These are phyloP conservation scores for Dioctria linearis DNA, from an alignment of 2,888 invertebrate species.

Conservation along the genomic window DNA sequence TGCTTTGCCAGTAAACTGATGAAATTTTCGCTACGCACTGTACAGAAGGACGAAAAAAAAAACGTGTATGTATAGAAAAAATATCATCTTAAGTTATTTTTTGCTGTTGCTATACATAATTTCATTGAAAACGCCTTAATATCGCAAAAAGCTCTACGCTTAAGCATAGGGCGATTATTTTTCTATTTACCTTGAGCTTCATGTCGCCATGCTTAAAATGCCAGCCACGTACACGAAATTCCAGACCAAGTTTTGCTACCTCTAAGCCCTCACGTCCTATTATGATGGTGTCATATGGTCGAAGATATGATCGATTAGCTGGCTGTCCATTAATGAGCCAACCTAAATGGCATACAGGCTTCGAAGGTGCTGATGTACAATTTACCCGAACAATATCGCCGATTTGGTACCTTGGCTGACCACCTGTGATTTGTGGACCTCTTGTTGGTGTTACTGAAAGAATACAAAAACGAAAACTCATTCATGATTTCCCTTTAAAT, in stretches of 20 bases:
- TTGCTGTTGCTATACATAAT: not conserved
- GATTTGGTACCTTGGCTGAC: constrained; percentile 85
- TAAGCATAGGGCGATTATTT: constrained; percentile 42
- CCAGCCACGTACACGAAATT: constrained; percentile 85
- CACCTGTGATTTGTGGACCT: constrained; percentile 87
- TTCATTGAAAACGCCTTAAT: constrained; percentile 31
- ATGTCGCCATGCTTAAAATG: constrained; percentile 89
- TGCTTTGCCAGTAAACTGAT: constrained; percentile 88
- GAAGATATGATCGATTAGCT: constrained; percentile 74
- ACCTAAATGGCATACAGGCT: constrained; percentile 85
- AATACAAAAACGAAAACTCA: constrained; percentile 55
- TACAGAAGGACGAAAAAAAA: constrained; percentile 60
- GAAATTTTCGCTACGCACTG: constrained; percentile 90
- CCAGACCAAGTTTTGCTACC: constrained; percentile 82
- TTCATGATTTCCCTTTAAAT: not conserved
- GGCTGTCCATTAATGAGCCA: constrained; percentile 92
- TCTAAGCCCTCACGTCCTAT: constrained; percentile 78
- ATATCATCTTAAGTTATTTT: not conserved
- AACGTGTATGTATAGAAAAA: no score
- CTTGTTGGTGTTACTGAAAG: constrained; percentile 83
- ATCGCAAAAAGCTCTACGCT: constrained; percentile 19
- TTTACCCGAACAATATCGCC: constrained; percentile 87
- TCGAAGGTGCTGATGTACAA: constrained; percentile 87
- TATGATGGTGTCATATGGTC: constrained; percentile 73
- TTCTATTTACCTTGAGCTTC: constrained; percentile 78